Evolutionary conservation across 2,888 invertebrate species (phyloP), one percentile per base, ranked within the genome.

Genomic region (Morinoia aosen): DNA sequence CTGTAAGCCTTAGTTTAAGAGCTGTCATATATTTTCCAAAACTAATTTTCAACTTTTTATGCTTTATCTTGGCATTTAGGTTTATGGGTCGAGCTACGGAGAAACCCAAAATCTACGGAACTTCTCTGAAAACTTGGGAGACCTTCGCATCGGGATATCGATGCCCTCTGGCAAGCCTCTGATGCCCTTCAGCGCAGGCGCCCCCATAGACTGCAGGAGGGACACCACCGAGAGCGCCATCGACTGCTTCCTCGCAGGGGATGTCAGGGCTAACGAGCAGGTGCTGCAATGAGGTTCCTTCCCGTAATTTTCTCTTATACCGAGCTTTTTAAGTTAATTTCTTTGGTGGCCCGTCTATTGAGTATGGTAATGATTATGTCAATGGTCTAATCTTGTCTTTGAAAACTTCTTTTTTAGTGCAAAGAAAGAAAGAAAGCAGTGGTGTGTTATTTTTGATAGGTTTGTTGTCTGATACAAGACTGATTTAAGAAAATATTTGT

Each of bases 191-290:
- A 98, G 98, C 88, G 98, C 98, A 16, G 98, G 98, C 95, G 98
- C 99, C 97, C 99, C 98, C 95, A 98, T 99, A 97, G 99, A 99
- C 97, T 99, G 99, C 97, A 98, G 99, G 96, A 98, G 98, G 76
- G 98, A 99, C 97, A 98, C 98, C 5, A 98, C 98, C 61, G 99
- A 99, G 97, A 99, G 98, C 97, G 98, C 98, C 96, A 98, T 99
- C 94, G 98, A 98, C 96, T 99, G 99, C 97, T 99, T 99, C 97
- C 98, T 98, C 88, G 99, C 99, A 14, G 99, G 99, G 2, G 99
- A 99, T 97, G 98, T 99, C 96, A 98, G 99, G 95, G 99, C 98
- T 0, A 99, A 99, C 97, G 99, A 99, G 97, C 99, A 99, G 97
- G 97, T 96, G 94, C 90, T 90, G 58, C 8, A 39, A 33, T 95